Conservation (phyloP, 2,888 invertebrate genomes). For the Ornithoptera priamus region DNA sequence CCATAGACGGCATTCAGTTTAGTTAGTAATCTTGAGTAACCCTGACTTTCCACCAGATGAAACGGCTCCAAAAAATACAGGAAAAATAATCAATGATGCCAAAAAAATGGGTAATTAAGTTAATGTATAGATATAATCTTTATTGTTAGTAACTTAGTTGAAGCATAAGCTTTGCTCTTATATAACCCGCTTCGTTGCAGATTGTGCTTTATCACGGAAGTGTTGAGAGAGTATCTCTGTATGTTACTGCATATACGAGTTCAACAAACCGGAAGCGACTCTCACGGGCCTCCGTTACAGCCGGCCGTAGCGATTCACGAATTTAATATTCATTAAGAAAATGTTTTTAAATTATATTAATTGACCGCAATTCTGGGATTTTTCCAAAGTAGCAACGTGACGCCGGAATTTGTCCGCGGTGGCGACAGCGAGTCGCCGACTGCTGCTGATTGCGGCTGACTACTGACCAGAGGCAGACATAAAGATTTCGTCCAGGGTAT, state of each 20-base stretch:
- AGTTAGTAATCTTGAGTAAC: too few relatives aligned
- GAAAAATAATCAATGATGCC: too few relatives aligned
- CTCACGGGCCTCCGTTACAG: background rate
- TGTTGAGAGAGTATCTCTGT: background rate
- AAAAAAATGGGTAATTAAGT: too few relatives aligned
- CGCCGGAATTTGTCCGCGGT: background rate
- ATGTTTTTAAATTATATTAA: slow-evolving; percentile 27
- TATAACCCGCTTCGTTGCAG: background rate
- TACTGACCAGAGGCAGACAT: too few relatives aligned
- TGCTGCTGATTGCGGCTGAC: too few relatives aligned
- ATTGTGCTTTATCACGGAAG: background rate
- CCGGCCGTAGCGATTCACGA: slow-evolving; percentile 1
- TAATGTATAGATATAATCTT: background rate
- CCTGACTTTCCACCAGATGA: too few relatives aligned
- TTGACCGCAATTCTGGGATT: slow-evolving; percentile 28
- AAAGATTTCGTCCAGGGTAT: too few relatives aligned
- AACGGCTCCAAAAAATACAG: too few relatives aligned
- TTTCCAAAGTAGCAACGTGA: slow-evolving; percentile 19
- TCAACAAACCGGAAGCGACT: slow-evolving; percentile 1
- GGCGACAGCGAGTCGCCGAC: too few relatives aligned
- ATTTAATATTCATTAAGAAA: slow-evolving; percentile 26
- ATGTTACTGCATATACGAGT: background rate
- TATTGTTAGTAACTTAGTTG: background rate
- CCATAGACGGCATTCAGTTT: too few relatives aligned
- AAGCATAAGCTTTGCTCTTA: background rate